These are phyloP conservation scores for Bombyx huttoni DNA, from an alignment of 2,888 invertebrate genomes.

Conservation along the genomic window DNA sequence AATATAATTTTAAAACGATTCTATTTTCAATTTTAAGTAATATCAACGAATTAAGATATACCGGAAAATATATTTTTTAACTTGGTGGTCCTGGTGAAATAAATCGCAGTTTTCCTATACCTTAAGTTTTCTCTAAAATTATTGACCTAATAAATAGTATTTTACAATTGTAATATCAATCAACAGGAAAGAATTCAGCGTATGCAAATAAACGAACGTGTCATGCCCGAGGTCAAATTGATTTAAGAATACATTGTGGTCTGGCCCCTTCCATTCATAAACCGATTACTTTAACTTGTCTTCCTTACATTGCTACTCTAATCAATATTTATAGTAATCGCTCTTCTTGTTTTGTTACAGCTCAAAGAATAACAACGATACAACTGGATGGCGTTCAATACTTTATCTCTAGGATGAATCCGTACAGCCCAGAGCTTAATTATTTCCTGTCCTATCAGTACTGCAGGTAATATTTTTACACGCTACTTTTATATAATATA, in stretches of 20 bases:
- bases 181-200: neutral
- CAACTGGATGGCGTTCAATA: conserved; percentile 89
- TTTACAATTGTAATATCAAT: too few relatives aligned
- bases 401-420: conserved; percentile 89
- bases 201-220: neutral
- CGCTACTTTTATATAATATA: too few relatives aligned
- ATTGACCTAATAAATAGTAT: too few relatives aligned
- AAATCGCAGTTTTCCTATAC: too few relatives aligned
- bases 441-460: conserved; percentile 91
- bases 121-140: too few relatives aligned
- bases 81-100: too few relatives aligned
- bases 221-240: neutral
- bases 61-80: too few relatives aligned
- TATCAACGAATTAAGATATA: too few relatives aligned
- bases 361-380: conserved; percentile 89
- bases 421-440: conserved; percentile 88
- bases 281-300: neutral
- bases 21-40: too few relatives aligned
- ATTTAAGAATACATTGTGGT: neutral
- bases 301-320: neutral
- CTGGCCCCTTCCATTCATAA: neutral
- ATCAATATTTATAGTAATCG: neutral
- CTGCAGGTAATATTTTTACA: conserved; percentile 68
- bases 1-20: too few relatives aligned
- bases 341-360: conserved; percentile 63